Conservation (phyloP, 2,797 vertebrate species). For the Furcifer pardalis region DNA sequence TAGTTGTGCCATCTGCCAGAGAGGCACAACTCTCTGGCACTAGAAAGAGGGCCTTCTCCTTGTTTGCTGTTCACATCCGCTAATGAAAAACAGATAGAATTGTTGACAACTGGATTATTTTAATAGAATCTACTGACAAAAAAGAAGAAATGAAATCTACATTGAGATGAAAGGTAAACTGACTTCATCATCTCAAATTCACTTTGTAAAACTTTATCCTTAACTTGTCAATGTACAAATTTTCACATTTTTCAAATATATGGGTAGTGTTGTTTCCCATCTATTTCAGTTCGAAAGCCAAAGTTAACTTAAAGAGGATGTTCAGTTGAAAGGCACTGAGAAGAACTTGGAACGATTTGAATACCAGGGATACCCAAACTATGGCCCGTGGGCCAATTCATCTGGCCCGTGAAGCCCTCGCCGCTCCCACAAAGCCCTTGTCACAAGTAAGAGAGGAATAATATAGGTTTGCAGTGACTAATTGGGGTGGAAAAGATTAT, state of each 20-base stretch:
- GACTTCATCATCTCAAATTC: slow-evolving; percentile 3
- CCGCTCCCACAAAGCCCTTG: too few relatives aligned
- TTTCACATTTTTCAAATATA: not conserved
- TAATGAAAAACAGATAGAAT: slow-evolving; percentile 11
- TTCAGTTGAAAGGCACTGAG: not conserved
- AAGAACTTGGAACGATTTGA: not conserved
- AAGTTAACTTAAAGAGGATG: not conserved
- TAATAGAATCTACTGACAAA: not conserved
- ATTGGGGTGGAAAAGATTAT: too few relatives aligned
- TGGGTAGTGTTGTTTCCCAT: not conserved
- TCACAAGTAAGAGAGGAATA: too few relatives aligned
- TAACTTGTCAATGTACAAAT: not conserved
- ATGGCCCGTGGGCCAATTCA: too few relatives aligned
- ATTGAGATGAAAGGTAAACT: not conserved
- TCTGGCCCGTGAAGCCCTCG: too few relatives aligned
- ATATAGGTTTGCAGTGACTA: too few relatives aligned
- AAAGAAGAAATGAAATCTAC: not conserved
- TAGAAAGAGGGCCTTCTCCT: too few relatives aligned
- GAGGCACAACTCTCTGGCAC: too few relatives aligned
- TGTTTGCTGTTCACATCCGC: too few relatives aligned
- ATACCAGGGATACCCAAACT: too few relatives aligned
- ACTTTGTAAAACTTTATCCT: not conserved
- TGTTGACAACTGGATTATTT: not conserved
- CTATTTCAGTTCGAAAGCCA: not conserved
- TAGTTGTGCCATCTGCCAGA: too few relatives aligned